Base-by-base conservation (phyloP, 1,140 invertebrate genomes). In the Drosophila arawakana region DNA sequence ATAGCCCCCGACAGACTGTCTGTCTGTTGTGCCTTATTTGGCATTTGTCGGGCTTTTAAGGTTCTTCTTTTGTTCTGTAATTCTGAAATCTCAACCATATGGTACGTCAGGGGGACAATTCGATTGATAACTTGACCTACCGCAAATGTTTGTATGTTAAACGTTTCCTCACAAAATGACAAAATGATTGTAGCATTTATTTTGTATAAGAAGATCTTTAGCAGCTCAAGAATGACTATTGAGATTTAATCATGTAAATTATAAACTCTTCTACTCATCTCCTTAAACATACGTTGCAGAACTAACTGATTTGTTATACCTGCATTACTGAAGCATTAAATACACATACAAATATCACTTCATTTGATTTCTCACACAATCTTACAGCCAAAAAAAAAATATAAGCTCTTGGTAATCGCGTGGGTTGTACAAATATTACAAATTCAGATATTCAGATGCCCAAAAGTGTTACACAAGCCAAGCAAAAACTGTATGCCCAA, bases 141-240 rank as follows among this genome's bases (percentile, higher is more conserved):
- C 73, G 46, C 68, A 75, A 75, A n/a, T 41, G 34, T 59, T 75
- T 71, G 73, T 57, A 75, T 75, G 68, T 75, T 75, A 67, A 70
- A 54, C 13, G 7, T 15, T 10, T 13, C 10, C 9, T 13, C 10
- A 37, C 35, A 58, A 54, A 25, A 11, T 46, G 41, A 43, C 41
- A 43, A 13, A 5, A 10, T 37, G 18, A 41, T 34, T 10, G 13
- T 10, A 10, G n/a, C 8, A 21, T 54, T 44, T 7, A 61, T n/a
- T 18, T 41, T 21, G 15, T 59, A n/a, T 15, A 62, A 37, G 21
- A 37, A 3, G 2, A 34, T 43, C 41, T n/a, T 4, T 13, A n/a
- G 25, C n/a, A n/a, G 41, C 11, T 43, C 3, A 43, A 13, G 11
- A 10, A 41, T 11, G 25, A 41, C 11, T 13, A 4, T 41, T n/a